These are phyloP conservation scores for Drosophila auraria DNA, from an alignment of 1,140 invertebrate species.

Conservation along the genomic window DNA sequence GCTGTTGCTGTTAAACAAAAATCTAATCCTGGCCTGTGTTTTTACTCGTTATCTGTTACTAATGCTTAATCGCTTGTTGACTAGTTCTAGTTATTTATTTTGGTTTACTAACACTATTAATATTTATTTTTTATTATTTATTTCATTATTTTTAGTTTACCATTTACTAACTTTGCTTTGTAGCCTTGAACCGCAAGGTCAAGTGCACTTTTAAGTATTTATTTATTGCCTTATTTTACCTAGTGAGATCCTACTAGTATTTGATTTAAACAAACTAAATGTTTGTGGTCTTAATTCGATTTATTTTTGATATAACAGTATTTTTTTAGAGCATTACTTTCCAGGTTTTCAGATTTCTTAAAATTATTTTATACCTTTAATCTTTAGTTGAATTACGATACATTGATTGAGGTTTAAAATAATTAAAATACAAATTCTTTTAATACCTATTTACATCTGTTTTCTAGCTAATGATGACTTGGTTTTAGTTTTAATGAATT, in stretches of 20 bases:
- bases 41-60: slow-evolving; percentile 71
- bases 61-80: slow-evolving; percentile 66
- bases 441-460: background rate
- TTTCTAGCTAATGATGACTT: slow-evolving; percentile 14
- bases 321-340: background rate
- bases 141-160: slow-evolving; percentile 10
- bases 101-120: slow-evolving; percentile 21
- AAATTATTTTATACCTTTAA: background rate
- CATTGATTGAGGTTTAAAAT: slow-evolving; percentile 2
- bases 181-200: background rate
- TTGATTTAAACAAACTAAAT: slow-evolving; percentile 5
- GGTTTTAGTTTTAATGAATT: background rate
- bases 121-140: slow-evolving; percentile 8
- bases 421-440: background rate
- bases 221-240: background rate
- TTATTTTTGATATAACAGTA: slow-evolving; percentile 1
- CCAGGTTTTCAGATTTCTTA: background rate
- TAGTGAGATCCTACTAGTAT: slow-evolving; percentile 23
- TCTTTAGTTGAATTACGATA: background rate
- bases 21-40: slow-evolving; percentile 72
- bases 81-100: slow-evolving; percentile 50
- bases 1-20: slow-evolving; percentile 81
- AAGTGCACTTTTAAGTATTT: background rate
- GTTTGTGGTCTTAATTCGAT: background rate
- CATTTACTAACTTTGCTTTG: background rate